A percentile compares a stretch with the other conserved stretches of the same genome.
phyloP scores from a whole-genome alignment of 1,140 invertebrate species.

The Coelopa frigida region DNA sequence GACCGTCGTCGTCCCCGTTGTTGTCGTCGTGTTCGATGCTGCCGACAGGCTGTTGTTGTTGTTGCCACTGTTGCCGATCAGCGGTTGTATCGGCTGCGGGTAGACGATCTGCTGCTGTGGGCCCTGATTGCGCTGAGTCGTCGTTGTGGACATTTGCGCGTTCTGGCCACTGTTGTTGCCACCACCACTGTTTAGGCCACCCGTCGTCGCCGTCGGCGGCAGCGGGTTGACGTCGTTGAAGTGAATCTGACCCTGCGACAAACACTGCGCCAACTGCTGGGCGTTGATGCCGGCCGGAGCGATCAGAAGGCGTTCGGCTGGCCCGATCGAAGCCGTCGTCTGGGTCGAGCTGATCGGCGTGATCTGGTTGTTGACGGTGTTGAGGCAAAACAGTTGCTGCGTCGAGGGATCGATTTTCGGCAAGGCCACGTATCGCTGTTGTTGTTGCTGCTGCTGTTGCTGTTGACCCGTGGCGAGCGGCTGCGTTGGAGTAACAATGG shows the following conservation, averaged over 20 bases:
- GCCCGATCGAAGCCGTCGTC: slow-evolving; percentile 38
- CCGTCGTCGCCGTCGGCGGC: slow-evolving; percentile 13
- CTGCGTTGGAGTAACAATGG: too few relatives aligned
- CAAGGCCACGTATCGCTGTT: slow-evolving; percentile 37
- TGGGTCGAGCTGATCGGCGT: slow-evolving; percentile 40
- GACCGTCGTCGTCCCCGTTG: slow-evolving; percentile 26
- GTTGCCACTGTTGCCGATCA: slow-evolving; percentile 24
- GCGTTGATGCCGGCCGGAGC: slow-evolving; percentile 43
- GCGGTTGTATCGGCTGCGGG: slow-evolving; percentile 27
- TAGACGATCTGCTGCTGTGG: slow-evolving; percentile 41
- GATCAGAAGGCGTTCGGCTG: slow-evolving; percentile 39
- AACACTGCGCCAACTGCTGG: slow-evolving; percentile 40
- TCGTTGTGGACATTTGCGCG: slow-evolving; percentile 4
- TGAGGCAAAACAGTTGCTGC: slow-evolving; percentile 41
- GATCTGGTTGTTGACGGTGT: slow-evolving; percentile 41
- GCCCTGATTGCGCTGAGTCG: slow-evolving; percentile 21
- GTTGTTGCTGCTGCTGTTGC: slow-evolving; percentile 16
- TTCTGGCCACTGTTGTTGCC: slow-evolving; percentile 2
- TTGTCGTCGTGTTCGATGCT: slow-evolving; percentile 21
- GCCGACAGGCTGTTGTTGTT: slow-evolving; percentile 21
- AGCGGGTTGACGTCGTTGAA: slow-evolving; percentile 41
- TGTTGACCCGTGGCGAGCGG: slow-evolving; percentile 6
- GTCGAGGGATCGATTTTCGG: slow-evolving; percentile 40
- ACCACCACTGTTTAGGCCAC: not conserved
- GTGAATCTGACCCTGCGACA: slow-evolving; percentile 40